These are phyloP conservation scores for Palythoa heliodiscus DNA, from an alignment of 92 coral and sea anemone species.

Conservation along the genomic window DNA sequence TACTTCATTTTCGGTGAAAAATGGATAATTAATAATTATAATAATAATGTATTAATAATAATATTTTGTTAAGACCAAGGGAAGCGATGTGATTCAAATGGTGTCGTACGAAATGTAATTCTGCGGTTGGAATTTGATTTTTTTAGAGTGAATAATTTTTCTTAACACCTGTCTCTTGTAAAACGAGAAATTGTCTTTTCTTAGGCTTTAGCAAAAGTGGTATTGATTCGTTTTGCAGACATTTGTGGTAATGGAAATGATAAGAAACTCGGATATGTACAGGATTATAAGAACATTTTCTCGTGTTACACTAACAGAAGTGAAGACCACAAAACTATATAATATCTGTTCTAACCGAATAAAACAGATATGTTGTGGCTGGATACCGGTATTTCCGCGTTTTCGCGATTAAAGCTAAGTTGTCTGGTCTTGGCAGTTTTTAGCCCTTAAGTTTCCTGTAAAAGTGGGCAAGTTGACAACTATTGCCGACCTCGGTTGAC, in stretches of 20 bases:
- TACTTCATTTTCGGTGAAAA: too few relatives aligned
- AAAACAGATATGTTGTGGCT: background rate
- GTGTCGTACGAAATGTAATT: background rate
- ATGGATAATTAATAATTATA: too few relatives aligned
- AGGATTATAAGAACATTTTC: background rate
- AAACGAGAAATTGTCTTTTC: background rate
- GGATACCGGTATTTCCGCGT: constrained; percentile 30
- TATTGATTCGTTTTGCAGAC: background rate
- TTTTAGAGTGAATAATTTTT: background rate
- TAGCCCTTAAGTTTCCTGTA: background rate
- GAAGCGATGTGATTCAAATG: too few relatives aligned
- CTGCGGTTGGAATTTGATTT: background rate
- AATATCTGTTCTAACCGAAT: background rate
- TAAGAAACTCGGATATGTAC: background rate
- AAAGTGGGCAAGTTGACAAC: constrained; percentile 14
- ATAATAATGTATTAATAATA: too few relatives aligned
- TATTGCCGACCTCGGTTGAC: constrained; percentile 23
- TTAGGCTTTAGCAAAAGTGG: background rate
- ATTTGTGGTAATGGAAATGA: background rate
- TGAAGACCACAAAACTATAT: background rate
- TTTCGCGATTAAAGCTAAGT: background rate
- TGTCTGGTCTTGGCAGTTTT: background rate
- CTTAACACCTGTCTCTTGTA: background rate
- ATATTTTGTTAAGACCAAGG: too few relatives aligned
- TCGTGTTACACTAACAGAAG: background rate